These are phyloP conservation scores for Alaudala cheleensis DNA, from an alignment of 2,113 vertebrate genomes.

Conservation along the genomic window DNA sequence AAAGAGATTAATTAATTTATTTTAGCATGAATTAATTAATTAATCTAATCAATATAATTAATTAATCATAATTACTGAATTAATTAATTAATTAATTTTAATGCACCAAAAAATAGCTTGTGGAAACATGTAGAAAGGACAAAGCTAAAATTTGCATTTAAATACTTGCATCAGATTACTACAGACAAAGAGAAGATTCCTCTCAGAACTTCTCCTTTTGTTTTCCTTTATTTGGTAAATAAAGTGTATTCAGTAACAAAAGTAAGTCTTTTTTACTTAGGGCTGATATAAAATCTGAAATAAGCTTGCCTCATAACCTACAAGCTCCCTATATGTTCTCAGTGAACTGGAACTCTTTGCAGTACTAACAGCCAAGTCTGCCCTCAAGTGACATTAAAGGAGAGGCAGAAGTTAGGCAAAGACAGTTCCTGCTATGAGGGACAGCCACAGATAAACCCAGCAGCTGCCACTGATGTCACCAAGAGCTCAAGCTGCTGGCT, in stretches of 20 bases:
- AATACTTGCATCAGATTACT: background rate
- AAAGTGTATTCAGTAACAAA: background rate
- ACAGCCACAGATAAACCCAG: background rate
- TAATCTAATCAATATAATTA: background rate
- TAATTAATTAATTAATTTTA: background rate
- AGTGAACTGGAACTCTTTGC: background rate
- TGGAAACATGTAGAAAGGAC: background rate
- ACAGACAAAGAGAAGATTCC: background rate
- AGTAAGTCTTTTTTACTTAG: background rate
- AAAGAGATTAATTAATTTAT: background rate
- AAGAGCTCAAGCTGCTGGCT: background rate
- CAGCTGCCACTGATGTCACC: background rate
- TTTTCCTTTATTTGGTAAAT: background rate
- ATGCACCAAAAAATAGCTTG: background rate
- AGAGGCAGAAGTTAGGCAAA: background rate
- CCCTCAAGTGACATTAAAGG: conserved; percentile 47
- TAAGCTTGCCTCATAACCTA: background rate
- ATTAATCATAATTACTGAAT: background rate
- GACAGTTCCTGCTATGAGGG: background rate
- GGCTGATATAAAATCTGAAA: background rate
- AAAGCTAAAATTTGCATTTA: background rate
- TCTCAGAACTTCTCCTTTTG: background rate
- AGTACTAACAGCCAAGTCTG: conserved; percentile 22
- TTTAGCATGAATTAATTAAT: background rate
- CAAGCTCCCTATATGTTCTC: background rate